Evolutionary conservation across 1,140 invertebrate species (phyloP), one percentile per base, ranked within the genome.

Genomic region (Trachymyrmex septentrionalis): DNA sequence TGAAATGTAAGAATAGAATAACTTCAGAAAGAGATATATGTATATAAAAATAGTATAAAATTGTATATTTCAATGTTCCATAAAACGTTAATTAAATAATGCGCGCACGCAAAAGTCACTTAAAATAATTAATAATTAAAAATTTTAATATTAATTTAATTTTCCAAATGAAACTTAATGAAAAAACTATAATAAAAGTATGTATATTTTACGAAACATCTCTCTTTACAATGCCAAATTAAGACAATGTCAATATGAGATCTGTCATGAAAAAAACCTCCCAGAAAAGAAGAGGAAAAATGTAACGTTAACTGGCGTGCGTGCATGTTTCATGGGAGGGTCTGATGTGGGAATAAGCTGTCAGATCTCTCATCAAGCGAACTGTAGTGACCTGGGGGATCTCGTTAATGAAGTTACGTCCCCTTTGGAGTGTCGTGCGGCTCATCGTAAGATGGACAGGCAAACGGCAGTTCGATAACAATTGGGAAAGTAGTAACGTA

Each of bases 371-470:
- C 80, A 44, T 34, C 55, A 57, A 27, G 24, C 44, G 59, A 57
- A 3, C 67, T 57, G 67, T 73, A 89, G 85, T 92, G 88, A 92
- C 91, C 86, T 89, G 90, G 90, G 91, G 91, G 87, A 86, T 12
- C 90, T 12, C 90, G 63, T 90, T 92, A 92, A 92, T 75, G 66
- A 91, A 92, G 86, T 92, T 92, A 92, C 63, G 84, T 86, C 88
- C 88, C 89, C 85, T 55, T 82, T 50, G 21, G 50, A 24, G 38
- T 27, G 71, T 84, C 76, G 64, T 34, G 63, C 82, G 67, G 59
- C 63, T 55, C 76, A 34, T 80, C 24, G 73, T 61, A 86, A 88
- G 88, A 86, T 48, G 48, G 57, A 10, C 38, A 44, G 38, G 7
- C 19, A 24, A 14, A 16, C n/a, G 21, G 21, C 71, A 48, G 55